Conservation (phyloP, 1,140 invertebrate species). For the Littorina saxatilis region DNA sequence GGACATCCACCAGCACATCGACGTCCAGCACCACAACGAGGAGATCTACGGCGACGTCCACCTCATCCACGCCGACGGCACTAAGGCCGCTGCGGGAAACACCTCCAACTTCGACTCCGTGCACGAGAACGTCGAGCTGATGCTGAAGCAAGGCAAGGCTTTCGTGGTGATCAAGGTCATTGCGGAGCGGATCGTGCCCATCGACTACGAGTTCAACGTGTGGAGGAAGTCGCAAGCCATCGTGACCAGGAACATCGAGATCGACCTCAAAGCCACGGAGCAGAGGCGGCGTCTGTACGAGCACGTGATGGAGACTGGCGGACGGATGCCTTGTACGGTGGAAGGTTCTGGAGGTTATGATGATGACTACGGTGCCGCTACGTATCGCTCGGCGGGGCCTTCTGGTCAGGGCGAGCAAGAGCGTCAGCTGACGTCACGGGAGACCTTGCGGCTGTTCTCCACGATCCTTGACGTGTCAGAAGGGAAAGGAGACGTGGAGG, state of each 20-base stretch:
- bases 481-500: conserved; percentile 60
- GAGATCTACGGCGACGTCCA: conserved; percentile 70
- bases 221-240: conserved; percentile 74
- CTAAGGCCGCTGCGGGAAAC: conserved; percentile 31
- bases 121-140: conserved; percentile 71
- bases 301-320: conserved; percentile 66
- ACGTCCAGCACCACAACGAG: conserved; percentile 71
- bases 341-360: neutral
- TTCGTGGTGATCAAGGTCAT: conserved; percentile 69
- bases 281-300: conserved; percentile 68
- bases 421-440: conserved; percentile 59
- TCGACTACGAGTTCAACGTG: conserved; percentile 70
- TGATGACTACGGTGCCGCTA: neutral
- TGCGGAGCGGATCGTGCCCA: conserved; percentile 70
- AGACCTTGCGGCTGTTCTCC: conserved; percentile 66
- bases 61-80: conserved; percentile 68
- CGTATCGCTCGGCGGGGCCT: neutral
- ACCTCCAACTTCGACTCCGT: conserved; percentile 73
- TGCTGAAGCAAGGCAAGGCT: conserved; percentile 68
- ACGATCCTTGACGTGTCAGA: conserved; percentile 67
- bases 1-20: conserved; percentile 68
- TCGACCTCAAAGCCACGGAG: conserved; percentile 71
- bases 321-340: conserved; percentile 8
- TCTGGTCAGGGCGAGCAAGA: conserved; percentile 42
- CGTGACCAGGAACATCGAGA: conserved; percentile 72